Conservation (phyloP, 2,797 vertebrate species). For the Mormyrops boulengeri region DNA sequence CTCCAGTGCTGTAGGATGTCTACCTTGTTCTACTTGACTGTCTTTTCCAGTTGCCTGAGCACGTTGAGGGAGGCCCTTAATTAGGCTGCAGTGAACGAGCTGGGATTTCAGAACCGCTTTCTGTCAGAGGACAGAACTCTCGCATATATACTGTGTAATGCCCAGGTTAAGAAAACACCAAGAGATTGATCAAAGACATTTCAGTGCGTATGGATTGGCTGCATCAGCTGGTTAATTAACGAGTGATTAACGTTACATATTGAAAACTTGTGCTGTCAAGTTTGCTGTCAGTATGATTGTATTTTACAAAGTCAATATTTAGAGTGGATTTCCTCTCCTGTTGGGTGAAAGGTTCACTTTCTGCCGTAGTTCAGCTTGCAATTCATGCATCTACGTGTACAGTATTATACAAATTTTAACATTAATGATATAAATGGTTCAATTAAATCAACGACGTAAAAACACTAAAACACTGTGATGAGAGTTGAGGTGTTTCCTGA, state of each 20-base stretch:
- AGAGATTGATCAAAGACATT: neutral
- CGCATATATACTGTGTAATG: neutral
- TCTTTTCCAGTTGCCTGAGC: neutral
- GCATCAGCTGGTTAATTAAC: neutral
- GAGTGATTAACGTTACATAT: neutral
- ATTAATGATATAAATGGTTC: neutral
- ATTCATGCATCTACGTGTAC: neutral
- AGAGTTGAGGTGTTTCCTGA: neutral
- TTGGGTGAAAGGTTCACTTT: neutral
- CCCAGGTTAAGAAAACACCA: neutral
- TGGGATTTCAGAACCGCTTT: neutral
- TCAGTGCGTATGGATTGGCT: neutral
- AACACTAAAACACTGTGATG: neutral
- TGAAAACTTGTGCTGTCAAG: too few relatives aligned
- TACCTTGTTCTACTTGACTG: neutral
- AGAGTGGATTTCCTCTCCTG: neutral
- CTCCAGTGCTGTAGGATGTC: constrained; percentile 2
- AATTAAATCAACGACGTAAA: neutral
- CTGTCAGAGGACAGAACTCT: neutral
- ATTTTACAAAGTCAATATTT: neutral
- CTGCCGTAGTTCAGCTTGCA: neutral
- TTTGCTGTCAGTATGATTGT: neutral
- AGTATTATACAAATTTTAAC: neutral
- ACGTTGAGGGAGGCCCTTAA: neutral
- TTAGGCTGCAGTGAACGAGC: neutral